These are phyloP conservation scores for Chrysolina haemoptera DNA, from an alignment of 2,888 invertebrate genomes.

Conservation along the genomic window DNA sequence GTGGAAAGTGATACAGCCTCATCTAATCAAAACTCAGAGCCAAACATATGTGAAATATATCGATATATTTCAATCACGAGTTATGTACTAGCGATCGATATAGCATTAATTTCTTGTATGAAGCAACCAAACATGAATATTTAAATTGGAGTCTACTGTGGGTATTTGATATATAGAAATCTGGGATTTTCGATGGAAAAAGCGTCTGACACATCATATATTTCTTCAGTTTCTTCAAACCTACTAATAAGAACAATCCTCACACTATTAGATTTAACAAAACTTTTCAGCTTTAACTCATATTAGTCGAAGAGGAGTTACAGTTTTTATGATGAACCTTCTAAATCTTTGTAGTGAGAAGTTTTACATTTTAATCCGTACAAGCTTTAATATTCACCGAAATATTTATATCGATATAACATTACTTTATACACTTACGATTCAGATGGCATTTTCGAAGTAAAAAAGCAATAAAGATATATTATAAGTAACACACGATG, in stretches of 20 bases:
- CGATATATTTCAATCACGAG: too few relatives aligned
- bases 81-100: too few relatives aligned
- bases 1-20: too few relatives aligned
- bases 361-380: conserved; percentile 1
- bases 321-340: conserved; percentile 3
- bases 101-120: too few relatives aligned
- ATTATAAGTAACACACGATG: conserved; percentile 17
- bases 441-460: conserved; percentile 13
- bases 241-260: background rate
- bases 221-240: background rate
- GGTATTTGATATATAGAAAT: too few relatives aligned
- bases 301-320: background rate
- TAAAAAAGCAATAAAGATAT: conserved; percentile 17
- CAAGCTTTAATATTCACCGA: conserved; percentile 8
- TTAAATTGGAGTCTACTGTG: too few relatives aligned
- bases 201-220: too few relatives aligned
- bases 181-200: too few relatives aligned
- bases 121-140: too few relatives aligned
- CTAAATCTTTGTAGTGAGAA: conserved; percentile 12
- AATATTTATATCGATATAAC: background rate
- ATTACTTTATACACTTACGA: background rate
- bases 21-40: too few relatives aligned
- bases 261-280: background rate
- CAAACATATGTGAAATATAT: too few relatives aligned
- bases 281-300: conserved; percentile 17